Evolutionary conservation across 2,113 vertebrate genomes (phyloP).

Genomic region (Acrocephalus arundinaceus): DNA sequence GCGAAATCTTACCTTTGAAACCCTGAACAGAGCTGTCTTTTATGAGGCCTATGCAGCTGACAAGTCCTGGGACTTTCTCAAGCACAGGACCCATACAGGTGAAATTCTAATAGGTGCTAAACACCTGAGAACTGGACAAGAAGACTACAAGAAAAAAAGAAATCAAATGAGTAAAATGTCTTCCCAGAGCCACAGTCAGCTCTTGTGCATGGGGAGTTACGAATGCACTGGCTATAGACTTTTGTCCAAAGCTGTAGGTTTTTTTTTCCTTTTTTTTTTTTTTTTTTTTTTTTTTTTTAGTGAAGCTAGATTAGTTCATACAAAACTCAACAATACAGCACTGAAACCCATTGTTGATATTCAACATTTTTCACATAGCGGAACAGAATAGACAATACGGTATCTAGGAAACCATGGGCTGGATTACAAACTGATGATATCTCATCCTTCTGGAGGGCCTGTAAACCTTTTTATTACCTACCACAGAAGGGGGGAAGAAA

Average conservation of each 20-base stretch:
- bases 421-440: conserved; percentile 98
- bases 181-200: conserved; percentile 88
- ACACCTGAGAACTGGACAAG: conserved; percentile 77
- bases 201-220: conserved; percentile 91
- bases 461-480: conserved; percentile 92
- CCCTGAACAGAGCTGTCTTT: conserved; percentile 74
- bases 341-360: conserved; percentile 99
- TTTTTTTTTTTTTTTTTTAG: conserved; percentile 78
- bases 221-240: conserved; percentile 98
- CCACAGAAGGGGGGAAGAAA: conserved; percentile 78
- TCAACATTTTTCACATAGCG: conserved; percentile 99
- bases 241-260: conserved; percentile 94
- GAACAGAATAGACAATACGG: conserved; percentile 99
- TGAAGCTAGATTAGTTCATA: conserved; percentile 99
- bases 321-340: conserved; percentile 99
- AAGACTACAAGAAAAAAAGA: conserved; percentile 73
- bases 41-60: conserved; percentile 76
- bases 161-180: conserved; percentile 81
- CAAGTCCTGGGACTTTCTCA: conserved; percentile 77
- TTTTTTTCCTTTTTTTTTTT: conserved; percentile 58
- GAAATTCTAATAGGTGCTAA: conserved; percentile 66
- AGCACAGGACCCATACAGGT: conserved; percentile 71
- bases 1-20: conserved; percentile 80
- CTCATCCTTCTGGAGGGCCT: conserved; percentile 89
- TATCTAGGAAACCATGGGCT: conserved; percentile 98